A percentile compares a stretch with the other conserved stretches of the same genome.
These are phyloP conservation scores for Manduca sexta DNA, from an alignment of 1,140 invertebrate species.

Conservation along the genomic window DNA sequence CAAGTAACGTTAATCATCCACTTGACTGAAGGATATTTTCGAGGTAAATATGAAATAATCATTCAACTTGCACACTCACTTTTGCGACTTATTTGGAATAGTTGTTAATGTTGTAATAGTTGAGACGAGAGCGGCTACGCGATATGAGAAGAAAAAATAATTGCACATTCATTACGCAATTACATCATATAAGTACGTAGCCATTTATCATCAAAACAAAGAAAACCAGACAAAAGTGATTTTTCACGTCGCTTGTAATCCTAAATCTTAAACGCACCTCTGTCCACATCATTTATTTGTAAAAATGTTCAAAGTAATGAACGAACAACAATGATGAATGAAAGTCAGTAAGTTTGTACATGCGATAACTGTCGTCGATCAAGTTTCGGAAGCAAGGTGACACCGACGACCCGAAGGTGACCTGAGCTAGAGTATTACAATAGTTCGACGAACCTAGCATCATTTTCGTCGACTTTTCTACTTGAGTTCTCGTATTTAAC, in stretches of 20 bases:
- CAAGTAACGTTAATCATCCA: slow-evolving; percentile 22
- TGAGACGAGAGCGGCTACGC: too few species aligned
- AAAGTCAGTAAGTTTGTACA: slow-evolving; percentile 12
- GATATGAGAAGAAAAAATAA: too few species aligned
- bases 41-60: slow-evolving; percentile 18
- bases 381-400: slow-evolving; percentile 65
- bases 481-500: slow-evolving; percentile 6
- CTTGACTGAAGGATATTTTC: slow-evolving; percentile 20
- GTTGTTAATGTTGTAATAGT: too few species aligned
- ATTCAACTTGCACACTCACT: slow-evolving; percentile 2
- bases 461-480: slow-evolving; percentile 32
- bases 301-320: background rate
- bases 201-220: too few species aligned
- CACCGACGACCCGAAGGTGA: slow-evolving; percentile 59
- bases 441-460: slow-evolving; percentile 49
- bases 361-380: slow-evolving; percentile 57
- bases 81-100: too few species aligned
- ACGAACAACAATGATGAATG: slow-evolving; percentile 26
- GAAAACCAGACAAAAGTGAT: too few species aligned
- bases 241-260: too few species aligned
- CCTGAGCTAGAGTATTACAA: slow-evolving; percentile 32
- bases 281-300: background rate
- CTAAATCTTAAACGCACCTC: too few species aligned
- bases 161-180: too few species aligned
- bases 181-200: too few species aligned